phyloP scores from a whole-genome alignment of 2,113 vertebrate genomes.

The Myocastor coypus region DNA sequence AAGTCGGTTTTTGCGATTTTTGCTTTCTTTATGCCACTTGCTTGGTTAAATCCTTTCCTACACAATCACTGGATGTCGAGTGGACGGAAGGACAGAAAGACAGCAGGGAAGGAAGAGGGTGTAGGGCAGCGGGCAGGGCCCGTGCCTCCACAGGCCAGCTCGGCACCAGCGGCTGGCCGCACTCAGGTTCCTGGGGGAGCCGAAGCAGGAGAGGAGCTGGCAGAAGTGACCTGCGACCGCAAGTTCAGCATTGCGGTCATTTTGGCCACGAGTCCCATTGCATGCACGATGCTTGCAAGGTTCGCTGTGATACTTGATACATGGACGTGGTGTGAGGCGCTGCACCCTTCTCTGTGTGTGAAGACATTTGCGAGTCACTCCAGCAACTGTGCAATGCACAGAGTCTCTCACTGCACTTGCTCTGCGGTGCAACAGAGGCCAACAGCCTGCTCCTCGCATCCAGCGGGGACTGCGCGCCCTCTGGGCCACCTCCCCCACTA shows the following conservation, averaged over 20 bases:
- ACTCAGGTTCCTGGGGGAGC: background rate
- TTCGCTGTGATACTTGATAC: background rate
- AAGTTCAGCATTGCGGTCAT: background rate
- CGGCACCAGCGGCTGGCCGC: too few relatives aligned
- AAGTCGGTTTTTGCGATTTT: background rate
- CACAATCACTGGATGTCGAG: background rate
- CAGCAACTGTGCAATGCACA: background rate
- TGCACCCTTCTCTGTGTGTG: background rate
- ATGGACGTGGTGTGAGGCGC: background rate
- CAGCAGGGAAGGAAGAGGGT: background rate
- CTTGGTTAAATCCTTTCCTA: background rate
- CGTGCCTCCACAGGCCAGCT: background rate
- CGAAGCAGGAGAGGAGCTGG: background rate
- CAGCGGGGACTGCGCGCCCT: background rate
- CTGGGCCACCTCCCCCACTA: background rate
- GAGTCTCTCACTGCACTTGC: background rate
- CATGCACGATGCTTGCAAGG: background rate
- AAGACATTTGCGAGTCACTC: background rate
- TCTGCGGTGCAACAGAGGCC: background rate
- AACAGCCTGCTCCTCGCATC: background rate
- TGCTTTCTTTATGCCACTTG: slow-evolving; percentile 21
- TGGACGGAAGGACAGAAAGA: background rate
- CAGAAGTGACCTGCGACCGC: background rate
- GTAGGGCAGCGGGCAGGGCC: background rate
- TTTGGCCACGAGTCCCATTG: background rate